Percentiles rank a stretch among this genome's conserved stretches.
Evolutionary conservation across 1,140 invertebrate species (phyloP).

Genomic region (Frieseomelitta varia): DNA sequence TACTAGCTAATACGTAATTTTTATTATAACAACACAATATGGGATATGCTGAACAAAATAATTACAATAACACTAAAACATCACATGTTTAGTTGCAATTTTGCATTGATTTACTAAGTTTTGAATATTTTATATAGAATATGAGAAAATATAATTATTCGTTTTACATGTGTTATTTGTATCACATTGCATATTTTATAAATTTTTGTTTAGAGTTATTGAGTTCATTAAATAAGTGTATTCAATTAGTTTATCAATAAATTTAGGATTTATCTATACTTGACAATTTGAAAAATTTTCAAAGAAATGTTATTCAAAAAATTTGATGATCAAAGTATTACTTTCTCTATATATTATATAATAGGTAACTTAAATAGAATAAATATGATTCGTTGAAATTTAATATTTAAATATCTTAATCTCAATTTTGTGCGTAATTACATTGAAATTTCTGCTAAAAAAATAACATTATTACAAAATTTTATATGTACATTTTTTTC

Average conservation of each 20-base stretch:
- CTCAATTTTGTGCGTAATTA: background rate
- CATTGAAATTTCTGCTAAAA: constrained; percentile 2
- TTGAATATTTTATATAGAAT: constrained; percentile 25
- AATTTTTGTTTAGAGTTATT: background rate
- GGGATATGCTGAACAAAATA: constrained; percentile 11
- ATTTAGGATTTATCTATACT: background rate
- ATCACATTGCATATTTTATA: background rate
- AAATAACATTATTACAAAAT: constrained; percentile 13
- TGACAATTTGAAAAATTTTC: background rate
- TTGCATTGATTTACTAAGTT: background rate
- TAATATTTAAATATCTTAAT: background rate
- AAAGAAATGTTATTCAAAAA: constrained; percentile 9
- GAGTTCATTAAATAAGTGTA: background rate
- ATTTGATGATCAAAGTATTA: background rate
- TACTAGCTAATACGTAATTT: constrained; percentile 13
- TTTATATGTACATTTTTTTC: constrained; percentile 2
- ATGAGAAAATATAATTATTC: constrained; percentile 32
- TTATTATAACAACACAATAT: background rate
- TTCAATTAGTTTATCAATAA: background rate
- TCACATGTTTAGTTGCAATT: constrained; percentile 9
- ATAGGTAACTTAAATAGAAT: background rate
- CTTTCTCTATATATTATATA: background rate
- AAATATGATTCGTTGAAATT: background rate
- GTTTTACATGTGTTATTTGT: background rate
- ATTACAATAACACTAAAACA: background rate